Evolutionary conservation across 2,888 invertebrate species (phyloP), one percentile per base, ranked within the genome.

Genomic region (Crocallis elinguaria): DNA sequence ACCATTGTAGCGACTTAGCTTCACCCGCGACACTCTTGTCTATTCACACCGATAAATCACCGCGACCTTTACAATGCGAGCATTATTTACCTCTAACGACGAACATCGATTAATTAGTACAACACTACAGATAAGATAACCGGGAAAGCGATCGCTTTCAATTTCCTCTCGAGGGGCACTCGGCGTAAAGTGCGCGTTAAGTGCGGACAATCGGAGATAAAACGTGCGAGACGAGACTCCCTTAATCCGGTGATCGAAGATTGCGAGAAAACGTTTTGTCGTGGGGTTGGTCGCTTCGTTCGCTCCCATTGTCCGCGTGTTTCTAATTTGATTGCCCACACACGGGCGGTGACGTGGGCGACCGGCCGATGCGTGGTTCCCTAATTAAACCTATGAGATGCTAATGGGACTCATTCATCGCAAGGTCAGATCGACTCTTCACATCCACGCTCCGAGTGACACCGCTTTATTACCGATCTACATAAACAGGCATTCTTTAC

Each of bases 161-260:
- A 91, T 91, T 91, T 89, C 87, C 89, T 88, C 86, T 85, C 77
- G 88, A 88, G 88, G 89, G 91, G 86, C 86, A 87, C 88, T 90
- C 84, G 84, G 88, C 85, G 86, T 88, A 87, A 89, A 90, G 91
- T 90, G 85, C 67, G 88, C 88, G 89, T 89, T 88, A 89, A 91
- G 90, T 90, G 91, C 86, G 88, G 83, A 90, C 91, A 91, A 91
- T 90, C 89, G 91, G 79, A 90, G 91, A 91, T 91, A 91, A 91
- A 89, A 88, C 87, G 89, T 88, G 87, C 88, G 87, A 88, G 86
- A 87, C 86, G 86, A 81, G 84, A 82, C 84, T 84, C 91, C 91
- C 90, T 90, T 90, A 90, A 91, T 90, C 90, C 88, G 83, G 88
- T 86, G 91, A 90, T 91, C 91, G 88, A 87, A 90, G 90, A 91